Base-by-base conservation (phyloP, 2,797 vertebrate genomes). In the Chromis chromis region DNA sequence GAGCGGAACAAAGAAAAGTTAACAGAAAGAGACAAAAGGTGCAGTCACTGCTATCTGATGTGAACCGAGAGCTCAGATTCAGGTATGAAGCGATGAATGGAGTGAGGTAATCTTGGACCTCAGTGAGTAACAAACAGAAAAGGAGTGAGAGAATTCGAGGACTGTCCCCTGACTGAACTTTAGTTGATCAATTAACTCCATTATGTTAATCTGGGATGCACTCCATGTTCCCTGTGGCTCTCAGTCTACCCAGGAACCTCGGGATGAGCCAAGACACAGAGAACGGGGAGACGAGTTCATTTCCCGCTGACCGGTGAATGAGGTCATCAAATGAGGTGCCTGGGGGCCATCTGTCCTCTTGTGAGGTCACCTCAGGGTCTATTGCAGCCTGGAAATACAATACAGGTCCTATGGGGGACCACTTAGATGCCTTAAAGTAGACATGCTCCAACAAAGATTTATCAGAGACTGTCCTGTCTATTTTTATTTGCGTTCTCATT, bases 131-230 rank as follows among this genome's bases (percentile, higher is more conserved):
- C 81, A 78, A 64, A 83, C 58, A 75, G 61, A 82, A 87, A 78
- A 82, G 60, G 53, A 83, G 76, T 40, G 83, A 81, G 80, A 60
- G 53, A 56, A 88, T 84, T 87, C 65, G 78, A 77, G 68, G 64
- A 61, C 76, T 88, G 88, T 85, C 84, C 83, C 65, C 83, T 22
- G n/a, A 78, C 74, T 88, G 86, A 88, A 89, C 87, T 81, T 86
- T 69, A 83, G 72, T 84, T 86, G 68, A 92, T 91, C 90, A 90
- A 91, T 93, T 92, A 89, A 88, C 81, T 89, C 87, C 83, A 90
- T 92, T 91, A 89, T 91, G 87, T 89, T 90, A 83, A 88, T 91
- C 88, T 91, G 81, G 89, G 86, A 90, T 89, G 87, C 77, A 87
- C 84, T 90, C 88, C 89, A 90, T 91, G 88, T 92, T 90, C 88